Evolutionary conservation across 2,113 vertebrate species (phyloP).

Genomic region (Ginglymostoma cirratum): DNA sequence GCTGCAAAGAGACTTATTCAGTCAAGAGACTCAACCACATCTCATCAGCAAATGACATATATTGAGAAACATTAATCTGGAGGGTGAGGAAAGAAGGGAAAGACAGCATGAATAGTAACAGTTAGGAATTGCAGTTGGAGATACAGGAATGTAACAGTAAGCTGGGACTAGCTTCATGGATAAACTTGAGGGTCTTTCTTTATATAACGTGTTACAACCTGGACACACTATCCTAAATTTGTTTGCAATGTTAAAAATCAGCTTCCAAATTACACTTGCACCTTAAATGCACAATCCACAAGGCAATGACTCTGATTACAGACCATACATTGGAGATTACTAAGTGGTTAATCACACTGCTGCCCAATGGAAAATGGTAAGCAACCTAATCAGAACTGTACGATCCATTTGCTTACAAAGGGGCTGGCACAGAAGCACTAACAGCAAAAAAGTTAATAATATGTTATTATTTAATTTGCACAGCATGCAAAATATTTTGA

Average conservation of each 20-base stretch:
- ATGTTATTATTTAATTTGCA: neutral
- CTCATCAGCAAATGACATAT: neutral
- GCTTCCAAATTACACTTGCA: neutral
- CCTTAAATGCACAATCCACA: neutral
- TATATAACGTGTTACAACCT: neutral
- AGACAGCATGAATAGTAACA: neutral
- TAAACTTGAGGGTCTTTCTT: neutral
- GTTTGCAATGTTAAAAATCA: neutral
- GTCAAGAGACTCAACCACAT: neutral
- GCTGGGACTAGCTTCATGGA: neutral
- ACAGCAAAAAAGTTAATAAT: neutral
- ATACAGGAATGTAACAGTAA: neutral
- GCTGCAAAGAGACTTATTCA: neutral
- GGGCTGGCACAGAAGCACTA: neutral
- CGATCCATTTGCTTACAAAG: neutral
- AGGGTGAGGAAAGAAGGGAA: neutral
- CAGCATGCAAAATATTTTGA: neutral
- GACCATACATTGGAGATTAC: neutral
- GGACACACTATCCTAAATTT: neutral
- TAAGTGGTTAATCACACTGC: neutral
- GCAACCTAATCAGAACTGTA: neutral
- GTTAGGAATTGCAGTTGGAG: neutral
- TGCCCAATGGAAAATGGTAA: neutral
- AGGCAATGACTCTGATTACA: neutral
- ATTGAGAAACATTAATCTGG: neutral